Base-by-base conservation (phyloP, 2,113 vertebrate species). In the Cyprinodon brontotheroides region DNA sequence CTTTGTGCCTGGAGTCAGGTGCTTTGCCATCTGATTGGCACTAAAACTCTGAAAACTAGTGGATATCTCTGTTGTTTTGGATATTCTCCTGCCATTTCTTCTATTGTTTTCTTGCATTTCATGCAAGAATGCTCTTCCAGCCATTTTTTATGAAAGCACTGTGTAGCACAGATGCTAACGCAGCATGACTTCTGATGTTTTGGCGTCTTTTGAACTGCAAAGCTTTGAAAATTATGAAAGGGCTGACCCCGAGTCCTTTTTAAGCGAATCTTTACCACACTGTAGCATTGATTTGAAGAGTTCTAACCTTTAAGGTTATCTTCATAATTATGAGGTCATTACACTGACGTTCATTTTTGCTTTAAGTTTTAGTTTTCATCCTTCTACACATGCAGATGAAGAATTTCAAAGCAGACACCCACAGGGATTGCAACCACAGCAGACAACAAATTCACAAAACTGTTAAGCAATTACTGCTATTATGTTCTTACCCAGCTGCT, bases 251-350 rank as follows among this genome's bases (percentile, higher is more conserved):
- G 39, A 72, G 65, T 59, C 17, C 61, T 74, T 83, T 65, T 70
- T 60, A 71, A 80, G n/a, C 20, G n/a, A 57, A 73, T 74, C 65
- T 75, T 74, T 80, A 36, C 75, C 69, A 79, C 65, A 67, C 53
- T 39, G 61, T 85, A 61, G 65, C 48, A 70, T 74, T 89, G 74
- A 75, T 48, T 70, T 77, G 64, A 81, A 61, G 62, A 75, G 20
- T 2, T n/a, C 65, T 73, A 77, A 84, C 83, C 77, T 67, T 71
- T 59, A 68, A 6, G 47, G 72, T 59, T 75, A 59, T 65, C 40
- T 84, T 72, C 83, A 74, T 77, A 82, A 90, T 76, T 84, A 61
- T 72, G 67, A 79, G 40, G 48, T 68, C 75, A 66, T 87, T 77
- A 60, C 65, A 53, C 74, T 59, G 43, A 67, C 82, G 50, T 41